These are phyloP conservation scores for Neoitamus cyanurus DNA, from an alignment of 2,888 invertebrate species.

Conservation along the genomic window DNA sequence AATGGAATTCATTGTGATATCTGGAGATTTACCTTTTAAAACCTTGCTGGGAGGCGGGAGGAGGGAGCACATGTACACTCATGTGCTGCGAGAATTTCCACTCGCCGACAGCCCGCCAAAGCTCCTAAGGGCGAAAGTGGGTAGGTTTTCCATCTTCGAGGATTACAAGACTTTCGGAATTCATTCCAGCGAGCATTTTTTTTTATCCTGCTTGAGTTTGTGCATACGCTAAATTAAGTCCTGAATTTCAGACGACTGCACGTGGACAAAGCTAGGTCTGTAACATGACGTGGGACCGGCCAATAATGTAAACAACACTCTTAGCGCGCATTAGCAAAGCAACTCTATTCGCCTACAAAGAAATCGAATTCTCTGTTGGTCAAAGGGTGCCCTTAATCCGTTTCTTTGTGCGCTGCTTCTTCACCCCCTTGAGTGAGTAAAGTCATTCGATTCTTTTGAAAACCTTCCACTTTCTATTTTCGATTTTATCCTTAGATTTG, in stretches of 20 bases:
- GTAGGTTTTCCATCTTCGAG: background rate
- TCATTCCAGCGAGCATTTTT: background rate
- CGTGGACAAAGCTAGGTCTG: background rate
- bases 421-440: background rate
- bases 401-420: background rate
- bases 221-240: background rate
- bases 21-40: background rate
- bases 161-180: background rate
- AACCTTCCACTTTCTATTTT: background rate
- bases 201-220: background rate
- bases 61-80: background rate
- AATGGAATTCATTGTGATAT: background rate
- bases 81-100: background rate
- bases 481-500: slow-evolving; percentile 22
- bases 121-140: background rate
- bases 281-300: background rate
- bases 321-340: background rate
- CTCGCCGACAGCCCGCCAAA: background rate
- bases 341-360: background rate
- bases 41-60: too few relatives aligned
- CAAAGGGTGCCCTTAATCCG: background rate
- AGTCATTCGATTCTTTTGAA: slow-evolving; percentile 28
- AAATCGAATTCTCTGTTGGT: background rate
- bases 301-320: slow-evolving; percentile 1
- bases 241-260: background rate